These are phyloP conservation scores for Porites rus DNA, from an alignment of 92 coral and sea anemone species.

Conservation along the genomic window DNA sequence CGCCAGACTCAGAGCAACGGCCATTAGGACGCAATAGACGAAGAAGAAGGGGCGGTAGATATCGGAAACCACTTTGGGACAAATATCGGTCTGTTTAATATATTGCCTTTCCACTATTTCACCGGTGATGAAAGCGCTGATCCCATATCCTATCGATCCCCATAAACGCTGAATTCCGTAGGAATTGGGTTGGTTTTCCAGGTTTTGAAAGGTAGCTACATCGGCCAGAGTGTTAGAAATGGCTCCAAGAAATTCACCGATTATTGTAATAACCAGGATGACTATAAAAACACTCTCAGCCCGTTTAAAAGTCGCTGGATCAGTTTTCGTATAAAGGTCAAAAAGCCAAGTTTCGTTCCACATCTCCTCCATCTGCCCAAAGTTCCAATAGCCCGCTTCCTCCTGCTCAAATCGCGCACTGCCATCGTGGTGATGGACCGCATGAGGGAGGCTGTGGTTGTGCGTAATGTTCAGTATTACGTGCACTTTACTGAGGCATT, in stretches of 20 bases:
- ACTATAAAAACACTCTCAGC: slow-evolving; percentile 78
- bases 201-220: slow-evolving; percentile 88
- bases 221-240: slow-evolving; percentile 92
- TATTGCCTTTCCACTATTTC: slow-evolving; percentile 82
- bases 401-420: slow-evolving; percentile 33
- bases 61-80: slow-evolving; percentile 89
- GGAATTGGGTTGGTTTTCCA: slow-evolving; percentile 82
- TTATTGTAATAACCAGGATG: slow-evolving; percentile 72
- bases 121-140: slow-evolving; percentile 91
- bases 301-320: slow-evolving; percentile 72
- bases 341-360: slow-evolving; percentile 88
- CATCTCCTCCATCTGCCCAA: slow-evolving; percentile 69
- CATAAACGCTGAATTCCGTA: slow-evolving; percentile 92
- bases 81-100: slow-evolving; percentile 77
- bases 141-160: slow-evolving; percentile 93
- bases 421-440: slow-evolving; percentile 15
- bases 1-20: slow-evolving; percentile 82
- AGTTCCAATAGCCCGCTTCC: not conserved
- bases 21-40: slow-evolving; percentile 84
- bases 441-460: slow-evolving; percentile 37
- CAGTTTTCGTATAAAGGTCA: slow-evolving; percentile 83
- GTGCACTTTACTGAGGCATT: slow-evolving; percentile 85
- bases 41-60: slow-evolving; percentile 95
- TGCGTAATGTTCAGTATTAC: slow-evolving; percentile 71
- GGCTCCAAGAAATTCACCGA: slow-evolving; percentile 91